Conservation (phyloP, 2,888 invertebrate genomes). For the Drosophila colorata region DNA sequence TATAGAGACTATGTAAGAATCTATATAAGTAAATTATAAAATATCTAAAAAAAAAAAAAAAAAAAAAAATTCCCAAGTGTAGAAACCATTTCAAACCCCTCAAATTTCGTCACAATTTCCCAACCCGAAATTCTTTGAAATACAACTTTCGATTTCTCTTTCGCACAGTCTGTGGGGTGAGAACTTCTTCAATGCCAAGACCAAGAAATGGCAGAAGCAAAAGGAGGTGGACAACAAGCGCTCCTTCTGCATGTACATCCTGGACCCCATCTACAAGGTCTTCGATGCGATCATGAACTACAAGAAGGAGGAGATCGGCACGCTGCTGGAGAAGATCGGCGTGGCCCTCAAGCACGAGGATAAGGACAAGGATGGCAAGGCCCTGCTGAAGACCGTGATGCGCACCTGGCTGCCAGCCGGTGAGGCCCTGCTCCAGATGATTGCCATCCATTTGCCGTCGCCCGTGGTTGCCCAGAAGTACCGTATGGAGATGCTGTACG, state of each 20-base stretch:
- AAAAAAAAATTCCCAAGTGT: too few species aligned
- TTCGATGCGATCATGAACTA: constrained; percentile 93
- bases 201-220: constrained; percentile 99
- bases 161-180: constrained; percentile 94
- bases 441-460: constrained; percentile 99
- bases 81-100: too few species aligned
- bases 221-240: constrained; percentile 96
- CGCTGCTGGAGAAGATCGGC: constrained; percentile 94
- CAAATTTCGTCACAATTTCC: too few species aligned
- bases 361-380: constrained; percentile 98
- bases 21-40: too few species aligned
- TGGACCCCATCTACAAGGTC: constrained; percentile 99
- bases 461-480: constrained; percentile 99
- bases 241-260: constrained; percentile 99
- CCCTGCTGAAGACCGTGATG: constrained; percentile 98
- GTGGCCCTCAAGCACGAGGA: constrained; percentile 97
- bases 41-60: too few species aligned
- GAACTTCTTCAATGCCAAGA: constrained; percentile 98
- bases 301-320: constrained; percentile 96
- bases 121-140: too few species aligned
- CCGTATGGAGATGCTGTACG: constrained; percentile 99
- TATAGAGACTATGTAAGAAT: too few species aligned
- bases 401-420: constrained; percentile 99
- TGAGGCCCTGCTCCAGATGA: constrained; percentile 99
- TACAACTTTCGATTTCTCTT: not conserved